Evolutionary conservation across 2,797 vertebrate species (phyloP).

Genomic region (Agapornis canus): DNA sequence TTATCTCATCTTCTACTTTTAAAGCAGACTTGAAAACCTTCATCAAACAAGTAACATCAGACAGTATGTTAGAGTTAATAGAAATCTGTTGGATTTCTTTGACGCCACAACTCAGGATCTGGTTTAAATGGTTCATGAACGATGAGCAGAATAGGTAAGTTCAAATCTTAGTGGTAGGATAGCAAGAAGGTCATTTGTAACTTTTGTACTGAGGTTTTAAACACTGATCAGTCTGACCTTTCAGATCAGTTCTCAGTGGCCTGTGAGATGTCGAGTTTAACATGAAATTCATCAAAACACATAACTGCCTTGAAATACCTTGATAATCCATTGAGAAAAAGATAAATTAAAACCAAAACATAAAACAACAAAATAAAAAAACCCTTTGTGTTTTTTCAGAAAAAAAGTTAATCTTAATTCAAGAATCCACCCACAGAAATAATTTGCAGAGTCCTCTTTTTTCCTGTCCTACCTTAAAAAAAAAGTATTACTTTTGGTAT

Average conservation of each 20-base stretch:
- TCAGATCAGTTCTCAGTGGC: background rate
- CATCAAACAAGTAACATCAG: background rate
- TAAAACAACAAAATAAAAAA: background rate
- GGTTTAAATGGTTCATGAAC: background rate
- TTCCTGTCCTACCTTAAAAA: background rate
- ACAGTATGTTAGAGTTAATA: background rate
- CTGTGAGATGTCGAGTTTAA: background rate
- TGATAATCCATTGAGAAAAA: background rate
- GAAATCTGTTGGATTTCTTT: background rate
- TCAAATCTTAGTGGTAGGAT: background rate
- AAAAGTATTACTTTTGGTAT: background rate
- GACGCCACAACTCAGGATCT: background rate
- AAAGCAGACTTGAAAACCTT: background rate
- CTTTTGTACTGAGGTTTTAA: background rate
- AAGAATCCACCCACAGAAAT: background rate
- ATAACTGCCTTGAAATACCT: background rate
- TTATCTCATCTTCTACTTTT: background rate
- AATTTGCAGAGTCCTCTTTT: background rate
- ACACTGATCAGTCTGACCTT: background rate
- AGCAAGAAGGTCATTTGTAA: background rate
- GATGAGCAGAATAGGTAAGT: background rate
- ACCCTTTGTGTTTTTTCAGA: background rate
- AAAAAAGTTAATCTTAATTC: background rate
- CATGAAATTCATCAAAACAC: background rate
- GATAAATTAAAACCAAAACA: background rate